Evolutionary conservation across 2,797 vertebrate genomes (phyloP), one percentile per base, ranked within the genome.

Genomic region (Sebastes vulpes): DNA sequence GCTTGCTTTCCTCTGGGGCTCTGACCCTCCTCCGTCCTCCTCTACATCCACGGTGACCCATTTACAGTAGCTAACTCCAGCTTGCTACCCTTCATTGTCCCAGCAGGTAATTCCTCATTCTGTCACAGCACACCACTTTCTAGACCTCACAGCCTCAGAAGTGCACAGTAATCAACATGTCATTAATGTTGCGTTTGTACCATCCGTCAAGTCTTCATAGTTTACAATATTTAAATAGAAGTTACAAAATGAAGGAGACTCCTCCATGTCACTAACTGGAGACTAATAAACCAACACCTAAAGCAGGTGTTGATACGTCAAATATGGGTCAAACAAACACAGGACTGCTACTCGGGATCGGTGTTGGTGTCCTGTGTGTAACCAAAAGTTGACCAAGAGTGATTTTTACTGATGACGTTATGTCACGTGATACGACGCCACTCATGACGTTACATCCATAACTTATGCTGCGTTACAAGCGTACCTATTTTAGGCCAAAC

Each of bases 91-190:
- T 5, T 64, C 32, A 59, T 72, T 59, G 57, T 72, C 85, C 80
- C 59, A 87, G 87, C 87, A 84, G 87, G 79, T 87, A 76, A 73
- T 90, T 82, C 90, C 81, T 86, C 78, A 91, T 85, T 92, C 84
- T 92, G 74, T 94, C 89, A 81, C 52, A 46, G 64, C 50, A 52
- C 72, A 78, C 77, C 48, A 11, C 56, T 38, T 9, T 50, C 77
- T 72, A 38, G 12, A 38, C 12, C 35, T 38, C 35, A 38, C 35
- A 38, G 35, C 35, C 35, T 38, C 35, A 6, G 35, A 38, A 0
- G 35, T 38, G 35, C 12, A 14, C 35, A 38, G 12, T 38, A 38
- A 6, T 38, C 35, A 38, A 38, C 35, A 38, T 14, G 35, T 14
- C 35, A 38, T 38, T 38, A 82, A 56, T 46, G 59, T 73, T 18